Evolutionary conservation across 2,888 invertebrate species (phyloP).

Genomic region (Agrotis ipsilon): DNA sequence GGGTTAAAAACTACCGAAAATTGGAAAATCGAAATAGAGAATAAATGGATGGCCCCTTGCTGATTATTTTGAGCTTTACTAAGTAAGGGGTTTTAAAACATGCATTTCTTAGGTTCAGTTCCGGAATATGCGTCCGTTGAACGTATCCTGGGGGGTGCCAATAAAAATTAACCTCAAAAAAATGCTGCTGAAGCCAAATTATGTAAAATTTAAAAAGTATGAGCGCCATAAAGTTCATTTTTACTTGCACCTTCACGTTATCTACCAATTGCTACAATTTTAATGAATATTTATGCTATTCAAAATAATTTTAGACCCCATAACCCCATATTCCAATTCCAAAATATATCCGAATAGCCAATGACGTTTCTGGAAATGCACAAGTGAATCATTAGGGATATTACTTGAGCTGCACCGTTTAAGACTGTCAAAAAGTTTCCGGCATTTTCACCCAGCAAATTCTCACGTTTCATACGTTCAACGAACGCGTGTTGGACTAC

Average conservation of each 20-base stretch:
- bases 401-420: no score
- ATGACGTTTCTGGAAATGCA: no score
- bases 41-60: no score
- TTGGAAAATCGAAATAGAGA: no score
- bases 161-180: not conserved
- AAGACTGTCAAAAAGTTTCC: no score
- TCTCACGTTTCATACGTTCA: not conserved
- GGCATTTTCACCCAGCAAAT: not conserved
- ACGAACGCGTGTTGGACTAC: constrained; percentile 1
- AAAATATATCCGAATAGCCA: no score
- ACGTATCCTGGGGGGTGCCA: not conserved
- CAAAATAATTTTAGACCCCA: no score
- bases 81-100: not conserved
- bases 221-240: not conserved
- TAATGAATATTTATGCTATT: not conserved
- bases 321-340: no score
- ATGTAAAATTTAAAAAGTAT: not conserved
- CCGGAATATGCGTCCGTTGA: constrained; percentile 12
- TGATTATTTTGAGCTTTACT: not conserved
- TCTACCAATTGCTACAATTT: not conserved
- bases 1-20: no score
- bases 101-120: constrained; percentile 3
- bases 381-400: no score
- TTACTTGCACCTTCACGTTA: not conserved
- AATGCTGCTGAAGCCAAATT: not conserved